Conservation (phyloP, 2,888 invertebrate genomes). For the Metopia argyrocephala region DNA sequence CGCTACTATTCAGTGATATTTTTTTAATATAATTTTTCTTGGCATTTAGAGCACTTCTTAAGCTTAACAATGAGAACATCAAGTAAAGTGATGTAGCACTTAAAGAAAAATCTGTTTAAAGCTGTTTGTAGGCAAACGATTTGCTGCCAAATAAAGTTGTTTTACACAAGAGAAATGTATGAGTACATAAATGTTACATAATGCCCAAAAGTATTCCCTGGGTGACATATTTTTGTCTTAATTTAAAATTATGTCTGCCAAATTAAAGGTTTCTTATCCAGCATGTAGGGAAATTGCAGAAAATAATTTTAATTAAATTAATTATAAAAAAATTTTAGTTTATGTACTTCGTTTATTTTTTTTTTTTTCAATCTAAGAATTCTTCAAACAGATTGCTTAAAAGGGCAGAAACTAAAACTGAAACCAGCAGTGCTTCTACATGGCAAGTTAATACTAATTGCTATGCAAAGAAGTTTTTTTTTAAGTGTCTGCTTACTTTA, state of each 20-base stretch:
- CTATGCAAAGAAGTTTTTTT: too few species aligned
- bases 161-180: background rate
- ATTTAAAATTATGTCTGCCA: conserved; percentile 57
- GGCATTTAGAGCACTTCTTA: background rate
- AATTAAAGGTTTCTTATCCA: conserved; percentile 44
- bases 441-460: background rate
- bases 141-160: too few species aligned
- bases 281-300: conserved; percentile 2
- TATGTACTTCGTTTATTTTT: background rate
- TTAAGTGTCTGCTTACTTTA: background rate
- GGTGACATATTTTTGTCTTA: conserved; percentile 27
- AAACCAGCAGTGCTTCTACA: background rate
- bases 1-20: background rate
- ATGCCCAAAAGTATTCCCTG: background rate
- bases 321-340: conserved; percentile 20
- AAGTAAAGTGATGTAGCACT: conserved; percentile 14
- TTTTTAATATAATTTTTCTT: background rate
- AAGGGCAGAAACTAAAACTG: background rate
- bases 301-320: conserved; percentile 51
- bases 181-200: background rate
- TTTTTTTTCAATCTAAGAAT: conserved; percentile 27
- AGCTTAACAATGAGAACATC: background rate
- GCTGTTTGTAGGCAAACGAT: too few species aligned
- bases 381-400: conserved; percentile 30
- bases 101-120: conserved; percentile 13